phyloP scores from a whole-genome alignment of 1,140 invertebrate species.

The Drosophila kepulauana region DNA sequence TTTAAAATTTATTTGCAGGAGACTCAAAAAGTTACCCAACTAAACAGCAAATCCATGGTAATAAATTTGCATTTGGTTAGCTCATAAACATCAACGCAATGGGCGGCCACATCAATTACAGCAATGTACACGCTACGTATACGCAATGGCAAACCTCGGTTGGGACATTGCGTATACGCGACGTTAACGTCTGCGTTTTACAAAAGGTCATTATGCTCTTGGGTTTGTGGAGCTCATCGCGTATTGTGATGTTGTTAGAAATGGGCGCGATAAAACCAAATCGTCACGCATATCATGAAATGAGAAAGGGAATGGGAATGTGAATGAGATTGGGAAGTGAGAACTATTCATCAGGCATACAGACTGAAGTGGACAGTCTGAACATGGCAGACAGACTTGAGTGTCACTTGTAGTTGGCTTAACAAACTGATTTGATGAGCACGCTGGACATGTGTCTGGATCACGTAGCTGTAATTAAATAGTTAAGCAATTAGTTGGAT shows the following conservation, averaged over 20 bases:
- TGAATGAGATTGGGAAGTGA: neutral
- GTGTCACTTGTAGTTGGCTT: slow-evolving; percentile 32
- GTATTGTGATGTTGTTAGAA: slow-evolving; percentile 14
- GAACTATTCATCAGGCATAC: slow-evolving; percentile 15
- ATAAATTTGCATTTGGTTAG: slow-evolving; percentile 46
- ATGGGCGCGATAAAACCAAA: slow-evolving; percentile 36
- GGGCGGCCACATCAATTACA: slow-evolving; percentile 24
- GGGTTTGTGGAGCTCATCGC: neutral
- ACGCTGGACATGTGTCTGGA: slow-evolving; percentile 19
- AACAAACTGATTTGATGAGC: slow-evolving; percentile 66
- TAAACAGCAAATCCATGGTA: slow-evolving; percentile 11
- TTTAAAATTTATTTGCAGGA: neutral
- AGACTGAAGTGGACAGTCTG: neutral
- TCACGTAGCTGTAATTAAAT: slow-evolving; percentile 61
- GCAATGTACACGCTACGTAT: slow-evolving; percentile 29
- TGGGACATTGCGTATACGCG: slow-evolving; percentile 36
- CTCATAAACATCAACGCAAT: slow-evolving; percentile 29
- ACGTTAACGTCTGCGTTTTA: slow-evolving; percentile 15
- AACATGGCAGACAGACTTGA: neutral
- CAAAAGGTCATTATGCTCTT: slow-evolving; percentile 26
- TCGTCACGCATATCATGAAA: slow-evolving; percentile 24
- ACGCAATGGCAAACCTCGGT: slow-evolving; percentile 11
- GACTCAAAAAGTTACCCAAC: neutral
- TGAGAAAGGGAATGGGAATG: no score
- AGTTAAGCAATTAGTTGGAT: slow-evolving; percentile 63